A percentile compares a stretch with the other conserved stretches of the same genome.
Conservation (phyloP, 2,113 vertebrate species). For the Daphoenositta chrysoptera region DNA sequence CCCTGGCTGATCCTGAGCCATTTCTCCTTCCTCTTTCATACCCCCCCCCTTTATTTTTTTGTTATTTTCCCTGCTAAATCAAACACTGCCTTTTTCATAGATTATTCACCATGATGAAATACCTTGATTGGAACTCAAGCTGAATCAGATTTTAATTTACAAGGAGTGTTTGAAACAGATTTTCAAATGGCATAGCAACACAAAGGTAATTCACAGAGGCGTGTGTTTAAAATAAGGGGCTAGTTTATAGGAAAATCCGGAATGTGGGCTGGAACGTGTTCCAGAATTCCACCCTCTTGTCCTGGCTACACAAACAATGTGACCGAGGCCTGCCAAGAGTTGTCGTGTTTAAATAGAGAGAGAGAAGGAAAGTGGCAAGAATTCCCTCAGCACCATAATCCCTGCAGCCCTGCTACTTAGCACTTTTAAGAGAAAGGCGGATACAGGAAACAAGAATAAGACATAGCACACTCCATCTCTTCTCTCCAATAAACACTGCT, state of each 20-base stretch:
- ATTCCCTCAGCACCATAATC: constrained; percentile 42
- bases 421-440: constrained; percentile 3
- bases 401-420: constrained; percentile 32
- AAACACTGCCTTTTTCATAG: background rate
- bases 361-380: constrained; percentile 56
- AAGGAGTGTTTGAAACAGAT: constrained; percentile 18
- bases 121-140: background rate
- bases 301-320: constrained; percentile 65
- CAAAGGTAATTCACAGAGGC: constrained; percentile 53
- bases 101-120: constrained; percentile 29
- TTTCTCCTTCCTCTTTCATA: background rate
- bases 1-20: background rate
- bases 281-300: constrained; percentile 65
- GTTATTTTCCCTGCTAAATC: background rate
- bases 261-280: constrained; percentile 59
- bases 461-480: constrained; percentile 24
- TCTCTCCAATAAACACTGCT: constrained; percentile 21
- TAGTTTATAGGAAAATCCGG: constrained; percentile 63
- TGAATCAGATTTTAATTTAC: constrained; percentile 37
- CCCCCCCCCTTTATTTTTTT: background rate
- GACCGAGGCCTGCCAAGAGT: constrained; percentile 51
- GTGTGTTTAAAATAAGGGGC: constrained; percentile 57
- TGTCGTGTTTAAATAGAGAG: constrained; percentile 55
- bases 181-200: constrained; percentile 52
- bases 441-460: constrained; percentile 37